Percentiles rank a stretch among this genome's conserved stretches.
Evolutionary conservation across 2,797 vertebrate species (phyloP).

Genomic region (Sebastiscus albofasciatus): DNA sequence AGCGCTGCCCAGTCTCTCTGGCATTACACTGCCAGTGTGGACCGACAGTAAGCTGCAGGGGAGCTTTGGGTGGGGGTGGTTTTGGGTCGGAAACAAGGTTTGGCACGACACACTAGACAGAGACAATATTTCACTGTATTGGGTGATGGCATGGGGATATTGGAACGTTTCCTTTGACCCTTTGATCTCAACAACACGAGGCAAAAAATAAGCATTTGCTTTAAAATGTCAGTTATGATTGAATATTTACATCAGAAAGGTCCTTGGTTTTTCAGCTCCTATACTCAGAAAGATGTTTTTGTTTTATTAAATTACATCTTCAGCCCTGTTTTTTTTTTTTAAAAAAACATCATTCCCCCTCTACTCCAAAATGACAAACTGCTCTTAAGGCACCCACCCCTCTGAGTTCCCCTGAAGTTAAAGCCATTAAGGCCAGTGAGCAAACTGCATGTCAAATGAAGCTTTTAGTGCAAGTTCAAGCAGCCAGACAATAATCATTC

Average conservation of each 20-base stretch:
- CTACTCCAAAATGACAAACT: conserved; percentile 5
- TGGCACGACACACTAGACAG: conserved; percentile 17
- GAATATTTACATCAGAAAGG: neutral
- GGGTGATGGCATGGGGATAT: conserved; percentile 18
- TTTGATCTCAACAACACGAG: neutral
- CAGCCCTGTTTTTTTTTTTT: neutral
- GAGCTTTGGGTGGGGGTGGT: conserved; percentile 5
- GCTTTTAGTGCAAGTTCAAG: conserved; percentile 48
- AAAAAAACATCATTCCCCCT: neutral
- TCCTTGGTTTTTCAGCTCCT: neutral
- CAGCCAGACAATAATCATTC: conserved; percentile 33
- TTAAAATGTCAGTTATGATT: neutral
- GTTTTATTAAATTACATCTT: conserved; percentile 8
- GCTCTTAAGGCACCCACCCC: neutral
- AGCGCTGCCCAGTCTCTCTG: conserved; percentile 64
- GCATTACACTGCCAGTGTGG: conserved; percentile 45
- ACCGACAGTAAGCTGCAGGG: conserved; percentile 36
- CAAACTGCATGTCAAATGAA: conserved; percentile 38
- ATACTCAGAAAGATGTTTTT: neutral
- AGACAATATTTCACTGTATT: conserved; percentile 31
- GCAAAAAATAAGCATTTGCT: neutral
- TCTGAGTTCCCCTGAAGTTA: conserved; percentile 14
- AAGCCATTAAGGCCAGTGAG: conserved; percentile 41
- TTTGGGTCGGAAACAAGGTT: conserved; percentile 10
- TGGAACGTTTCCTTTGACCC: conserved; percentile 4